Conservation (phyloP, 2,888 invertebrate genomes). For the Stenodema calcarata region DNA sequence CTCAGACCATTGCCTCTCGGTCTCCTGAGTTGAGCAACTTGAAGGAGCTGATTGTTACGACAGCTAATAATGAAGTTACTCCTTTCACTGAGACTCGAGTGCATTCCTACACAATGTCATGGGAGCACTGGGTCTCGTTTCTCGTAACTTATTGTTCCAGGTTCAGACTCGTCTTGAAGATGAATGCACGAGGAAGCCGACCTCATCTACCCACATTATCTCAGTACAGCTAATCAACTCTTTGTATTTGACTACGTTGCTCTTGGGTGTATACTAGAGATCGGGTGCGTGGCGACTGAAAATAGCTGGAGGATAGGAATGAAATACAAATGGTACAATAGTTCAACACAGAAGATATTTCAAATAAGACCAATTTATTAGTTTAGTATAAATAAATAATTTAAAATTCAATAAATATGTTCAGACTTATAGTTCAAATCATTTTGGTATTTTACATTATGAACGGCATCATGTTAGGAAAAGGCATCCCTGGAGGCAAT, state of each 20-base stretch:
- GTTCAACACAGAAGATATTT: no score
- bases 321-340: no score
- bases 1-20: constrained; percentile 8
- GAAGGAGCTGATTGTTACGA: not conserved
- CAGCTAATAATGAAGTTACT: constrained; percentile 35
- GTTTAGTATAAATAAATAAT: not conserved
- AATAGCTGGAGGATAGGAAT: no score
- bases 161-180: not conserved
- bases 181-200: not conserved
- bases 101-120: constrained; percentile 31
- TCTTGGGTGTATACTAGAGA: not conserved
- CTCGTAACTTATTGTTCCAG: not conserved
- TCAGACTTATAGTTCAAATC: not conserved
- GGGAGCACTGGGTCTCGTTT: constrained; percentile 24
- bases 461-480: not conserved
- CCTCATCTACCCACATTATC: not conserved
- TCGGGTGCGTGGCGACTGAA: not conserved
- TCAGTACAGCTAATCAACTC: not conserved
- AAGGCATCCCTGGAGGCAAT: not conserved
- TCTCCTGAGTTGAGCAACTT: constrained; percentile 13
- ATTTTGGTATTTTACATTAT: not conserved
- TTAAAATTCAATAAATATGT: not conserved
- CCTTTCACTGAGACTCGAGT: constrained; percentile 23
- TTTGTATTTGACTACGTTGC: not conserved
- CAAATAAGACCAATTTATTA: no score